phyloP scores from a whole-genome alignment of 1,140 invertebrate genomes.

The Acyrthosiphon pisum region DNA sequence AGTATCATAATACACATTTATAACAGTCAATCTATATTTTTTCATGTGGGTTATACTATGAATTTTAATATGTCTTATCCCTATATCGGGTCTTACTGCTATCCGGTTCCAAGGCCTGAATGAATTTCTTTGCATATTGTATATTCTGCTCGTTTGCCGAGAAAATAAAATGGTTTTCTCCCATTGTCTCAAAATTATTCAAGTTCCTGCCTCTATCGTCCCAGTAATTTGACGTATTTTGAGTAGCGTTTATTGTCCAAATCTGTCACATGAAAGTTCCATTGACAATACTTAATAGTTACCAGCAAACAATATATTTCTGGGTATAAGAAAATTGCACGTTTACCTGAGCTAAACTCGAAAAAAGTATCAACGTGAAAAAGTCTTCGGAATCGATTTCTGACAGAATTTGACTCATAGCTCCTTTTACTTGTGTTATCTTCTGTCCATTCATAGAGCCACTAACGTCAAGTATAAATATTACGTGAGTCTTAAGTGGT shows the following conservation, averaged over 20 bases:
- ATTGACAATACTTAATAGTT: too few relatives aligned
- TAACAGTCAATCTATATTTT: too few relatives aligned
- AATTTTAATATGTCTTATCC: neutral
- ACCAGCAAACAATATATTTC: neutral
- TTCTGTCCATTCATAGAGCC: conserved; percentile 74
- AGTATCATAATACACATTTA: too few relatives aligned
- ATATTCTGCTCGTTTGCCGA: conserved; percentile 67
- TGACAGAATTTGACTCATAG: conserved; percentile 72
- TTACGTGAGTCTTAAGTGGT: conserved; percentile 72
- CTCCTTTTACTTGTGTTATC: conserved; percentile 71
- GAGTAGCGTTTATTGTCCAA: conserved; percentile 40
- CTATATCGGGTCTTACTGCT: neutral
- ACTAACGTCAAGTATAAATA: conserved; percentile 76
- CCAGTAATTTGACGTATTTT: conserved; percentile 7
- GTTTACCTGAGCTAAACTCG: conserved; percentile 61
- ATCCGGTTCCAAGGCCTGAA: conserved; percentile 64
- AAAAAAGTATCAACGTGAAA: conserved; percentile 74
- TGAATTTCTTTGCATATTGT: conserved; percentile 67
- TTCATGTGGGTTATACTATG: too few relatives aligned
- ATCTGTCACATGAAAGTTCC: neutral
- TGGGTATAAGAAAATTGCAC: neutral
- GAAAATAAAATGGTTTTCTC: conserved; percentile 58
- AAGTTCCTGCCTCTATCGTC: neutral
- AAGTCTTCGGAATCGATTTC: conserved; percentile 70
- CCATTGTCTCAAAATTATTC: neutral